Evolutionary conservation across 2,113 vertebrate genomes (phyloP).

Genomic region (Lamprotornis superbus): DNA sequence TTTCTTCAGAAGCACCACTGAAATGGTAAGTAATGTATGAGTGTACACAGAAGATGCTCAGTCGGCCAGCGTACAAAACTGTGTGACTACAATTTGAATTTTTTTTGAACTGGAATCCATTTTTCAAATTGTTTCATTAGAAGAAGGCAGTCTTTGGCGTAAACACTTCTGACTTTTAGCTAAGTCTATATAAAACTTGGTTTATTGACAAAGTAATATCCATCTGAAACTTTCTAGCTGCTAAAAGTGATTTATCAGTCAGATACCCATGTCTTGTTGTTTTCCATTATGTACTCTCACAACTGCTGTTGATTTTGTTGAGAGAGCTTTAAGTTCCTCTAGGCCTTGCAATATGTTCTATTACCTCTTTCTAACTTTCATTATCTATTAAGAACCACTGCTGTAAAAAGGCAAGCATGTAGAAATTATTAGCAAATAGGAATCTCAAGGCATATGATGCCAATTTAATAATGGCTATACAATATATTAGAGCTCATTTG

Average conservation of each 20-base stretch:
- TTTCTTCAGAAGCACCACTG: not conserved
- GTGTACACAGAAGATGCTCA: not conserved
- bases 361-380: not conserved
- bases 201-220: not conserved
- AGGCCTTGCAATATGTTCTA: not conserved
- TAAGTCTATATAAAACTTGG: not conserved
- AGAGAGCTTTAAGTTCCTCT: not conserved
- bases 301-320: not conserved
- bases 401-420: not conserved
- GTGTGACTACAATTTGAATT: fast-evolving
- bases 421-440: slow-evolving; percentile 16
- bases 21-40: not conserved
- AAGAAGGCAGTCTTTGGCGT: not conserved
- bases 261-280: not conserved
- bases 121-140: not conserved
- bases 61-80: not conserved
- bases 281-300: not conserved
- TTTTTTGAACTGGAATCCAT: not conserved
- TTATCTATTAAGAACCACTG: not conserved
- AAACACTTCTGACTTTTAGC: not conserved
- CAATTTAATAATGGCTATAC: slow-evolving; percentile 46
- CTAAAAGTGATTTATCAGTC: not conserved
- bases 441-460: not conserved
- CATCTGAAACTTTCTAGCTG: not conserved
- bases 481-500: slow-evolving; percentile 26